Base-by-base conservation (phyloP, 92 coral and sea anemone species). In the Phenganax stokvisi region DNA sequence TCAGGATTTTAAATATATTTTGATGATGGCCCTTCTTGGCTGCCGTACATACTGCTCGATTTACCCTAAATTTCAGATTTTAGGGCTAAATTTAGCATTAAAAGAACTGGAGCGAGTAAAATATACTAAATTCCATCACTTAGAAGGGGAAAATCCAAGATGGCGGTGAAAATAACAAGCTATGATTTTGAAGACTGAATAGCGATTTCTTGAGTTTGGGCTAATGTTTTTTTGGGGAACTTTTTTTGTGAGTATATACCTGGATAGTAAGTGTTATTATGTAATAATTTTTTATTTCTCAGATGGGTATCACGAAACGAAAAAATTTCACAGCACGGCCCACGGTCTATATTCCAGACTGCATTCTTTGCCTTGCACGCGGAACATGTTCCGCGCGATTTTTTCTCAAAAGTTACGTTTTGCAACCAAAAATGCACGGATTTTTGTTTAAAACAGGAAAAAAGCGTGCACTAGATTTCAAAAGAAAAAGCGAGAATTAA, bases 191-290 rank as follows among this genome's bases (percentile, higher is more conserved):
- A 28, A 28, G 54, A 28, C 37, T 68, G 72, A 51, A 66, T 29
- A 66, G 31, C 10, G 72, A 61, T 61, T 61, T 61, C 28, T 61
- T 25, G 67, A 61, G 67, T 15, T 27, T 28, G 77, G 77, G 77
- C 59, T 25, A 1, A 54, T 73, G 51, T 73, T 73, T 73, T 73
- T 73, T n/a, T 51, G 51, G 77, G 77, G 77, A 73, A 73, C 60
- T n/a, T 73, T 72, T 72, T 72, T 51, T 72, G 27, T 1, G 17
- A 9, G 51, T 16, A 51, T 51, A 72, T 0, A 51, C 11, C 9
- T 4, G 9, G 17, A 28, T 51, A 54, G 47, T 9, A 12, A 51
- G n/a, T 54, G 10, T 51, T 7, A 51, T 37, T 51, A 47, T 51
- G 28, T 17, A 51, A 52, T 37, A 54, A 54, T 51, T 9, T 51